phyloP scores from a whole-genome alignment of 2,888 invertebrate genomes.

The Himalopsyche kuldschensis region DNA sequence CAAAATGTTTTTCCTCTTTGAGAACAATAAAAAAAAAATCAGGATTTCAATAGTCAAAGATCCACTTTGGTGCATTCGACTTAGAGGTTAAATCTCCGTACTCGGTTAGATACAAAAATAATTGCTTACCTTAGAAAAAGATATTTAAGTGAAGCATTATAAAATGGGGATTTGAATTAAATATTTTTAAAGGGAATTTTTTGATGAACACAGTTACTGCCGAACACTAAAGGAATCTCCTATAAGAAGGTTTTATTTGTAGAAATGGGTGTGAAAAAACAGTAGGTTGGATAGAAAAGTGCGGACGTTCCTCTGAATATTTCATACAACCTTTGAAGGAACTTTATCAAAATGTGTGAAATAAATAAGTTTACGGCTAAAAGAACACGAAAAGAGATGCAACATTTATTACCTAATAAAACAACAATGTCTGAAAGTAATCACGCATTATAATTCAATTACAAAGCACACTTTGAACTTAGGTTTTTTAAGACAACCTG shows the following conservation, averaged over 20 bases:
- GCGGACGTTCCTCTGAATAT: slow-evolving; percentile 36
- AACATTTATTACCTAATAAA: background rate
- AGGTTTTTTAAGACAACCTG: background rate
- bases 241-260: background rate
- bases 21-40: no score
- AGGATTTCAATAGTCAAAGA: no score
- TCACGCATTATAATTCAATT: background rate
- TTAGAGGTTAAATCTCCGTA: no score
- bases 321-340: slow-evolving; percentile 20
- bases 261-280: background rate
- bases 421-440: background rate
- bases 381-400: background rate
- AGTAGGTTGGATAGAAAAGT: slow-evolving; percentile 20
- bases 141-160: no score
- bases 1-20: no score
- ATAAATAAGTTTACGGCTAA: background rate
- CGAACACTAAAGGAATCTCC: background rate
- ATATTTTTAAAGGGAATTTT: background rate
- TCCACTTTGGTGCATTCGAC: no score
- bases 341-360: slow-evolving; percentile 14
- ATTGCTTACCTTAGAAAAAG: no score
- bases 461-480: background rate
- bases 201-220: background rate
- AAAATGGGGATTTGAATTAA: no score
- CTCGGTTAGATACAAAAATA: no score